Evolutionary conservation across 2,888 invertebrate species (phyloP).

Genomic region (Sipunculus nudus): DNA sequence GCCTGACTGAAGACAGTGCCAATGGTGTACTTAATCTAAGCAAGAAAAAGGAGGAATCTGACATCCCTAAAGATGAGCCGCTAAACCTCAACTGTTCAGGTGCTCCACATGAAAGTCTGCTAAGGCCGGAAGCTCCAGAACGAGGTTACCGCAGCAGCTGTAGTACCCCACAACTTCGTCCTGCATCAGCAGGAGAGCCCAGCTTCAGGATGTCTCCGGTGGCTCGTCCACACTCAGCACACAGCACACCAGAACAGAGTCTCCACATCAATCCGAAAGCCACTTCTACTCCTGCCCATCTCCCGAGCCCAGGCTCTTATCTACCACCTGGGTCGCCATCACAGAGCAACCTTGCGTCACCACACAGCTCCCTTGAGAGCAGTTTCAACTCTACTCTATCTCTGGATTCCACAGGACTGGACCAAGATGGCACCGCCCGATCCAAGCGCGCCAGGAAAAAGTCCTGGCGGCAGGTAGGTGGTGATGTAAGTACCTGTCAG

Average conservation of each 20-base stretch:
- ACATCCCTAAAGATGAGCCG: background rate
- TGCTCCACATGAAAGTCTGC: conserved; percentile 23
- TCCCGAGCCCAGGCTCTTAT: background rate
- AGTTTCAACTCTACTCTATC: conserved; percentile 24
- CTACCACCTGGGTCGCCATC: conserved; percentile 15
- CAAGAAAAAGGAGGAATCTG: conserved; percentile 68
- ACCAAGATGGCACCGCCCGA: background rate
- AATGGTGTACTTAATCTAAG: conserved; percentile 81
- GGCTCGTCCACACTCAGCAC: background rate
- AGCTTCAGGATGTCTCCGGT: background rate
- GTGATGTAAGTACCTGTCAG: conserved; percentile 41
- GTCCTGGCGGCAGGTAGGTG: conserved; percentile 60
- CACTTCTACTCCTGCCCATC: background rate
- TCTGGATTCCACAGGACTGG: conserved; percentile 12
- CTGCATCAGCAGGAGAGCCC: conserved; percentile 3
- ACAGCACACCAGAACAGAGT: conserved; percentile 10
- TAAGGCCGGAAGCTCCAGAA: conserved; percentile 22
- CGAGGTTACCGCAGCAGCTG: conserved; percentile 12
- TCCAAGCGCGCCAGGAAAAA: conserved; percentile 61
- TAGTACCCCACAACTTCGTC: conserved; percentile 13
- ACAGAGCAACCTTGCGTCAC: conserved; percentile 13
- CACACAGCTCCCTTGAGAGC: conserved; percentile 26
- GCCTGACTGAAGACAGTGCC: conserved; percentile 61
- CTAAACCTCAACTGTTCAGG: background rate
- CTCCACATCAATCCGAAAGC: background rate